phyloP scores from a whole-genome alignment of 35 echinoderm and acorn worm genomes.

The Heliocidaris tuberculata region DNA sequence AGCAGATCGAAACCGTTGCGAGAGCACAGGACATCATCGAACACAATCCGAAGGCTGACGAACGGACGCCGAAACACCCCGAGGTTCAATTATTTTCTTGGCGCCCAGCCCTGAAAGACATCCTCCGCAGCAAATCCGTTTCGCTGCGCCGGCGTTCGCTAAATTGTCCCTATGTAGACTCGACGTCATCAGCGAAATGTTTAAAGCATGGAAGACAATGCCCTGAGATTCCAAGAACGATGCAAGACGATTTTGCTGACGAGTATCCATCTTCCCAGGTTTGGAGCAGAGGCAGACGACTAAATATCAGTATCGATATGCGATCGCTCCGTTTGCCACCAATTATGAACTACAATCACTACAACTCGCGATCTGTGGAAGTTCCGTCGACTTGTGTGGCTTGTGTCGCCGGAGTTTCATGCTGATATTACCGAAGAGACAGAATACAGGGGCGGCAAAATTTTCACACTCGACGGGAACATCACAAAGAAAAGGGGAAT shows the following conservation, averaged over 20 bases:
- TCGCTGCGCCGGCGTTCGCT: slow-evolving; percentile 9
- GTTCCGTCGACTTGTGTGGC: background rate
- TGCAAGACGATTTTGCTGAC: background rate
- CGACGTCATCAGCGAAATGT: slow-evolving; percentile 14
- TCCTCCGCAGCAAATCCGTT: slow-evolving; percentile 12
- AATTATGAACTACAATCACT: background rate
- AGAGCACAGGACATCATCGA: slow-evolving; percentile 17
- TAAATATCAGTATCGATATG: slow-evolving; percentile 7
- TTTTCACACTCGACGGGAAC: no score
- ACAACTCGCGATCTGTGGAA: background rate
- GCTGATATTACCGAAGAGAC: background rate
- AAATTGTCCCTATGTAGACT: background rate
- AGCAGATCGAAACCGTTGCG: slow-evolving; percentile 13
- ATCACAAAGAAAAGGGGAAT: no score
- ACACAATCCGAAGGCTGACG: background rate
- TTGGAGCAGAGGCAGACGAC: background rate
- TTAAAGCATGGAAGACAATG: background rate
- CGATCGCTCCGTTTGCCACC: slow-evolving; percentile 12
- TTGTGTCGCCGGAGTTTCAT: background rate
- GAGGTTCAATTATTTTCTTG: background rate
- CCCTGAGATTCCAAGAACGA: background rate
- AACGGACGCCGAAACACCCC: background rate
- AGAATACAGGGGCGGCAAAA: no score
- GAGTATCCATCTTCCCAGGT: background rate
- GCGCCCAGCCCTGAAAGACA: slow-evolving; percentile 15